Percentiles rank a stretch among this genome's conserved stretches.
Evolutionary conservation across 2,797 vertebrate species (phyloP).

Genomic region (Arctocebus calabarensis): DNA sequence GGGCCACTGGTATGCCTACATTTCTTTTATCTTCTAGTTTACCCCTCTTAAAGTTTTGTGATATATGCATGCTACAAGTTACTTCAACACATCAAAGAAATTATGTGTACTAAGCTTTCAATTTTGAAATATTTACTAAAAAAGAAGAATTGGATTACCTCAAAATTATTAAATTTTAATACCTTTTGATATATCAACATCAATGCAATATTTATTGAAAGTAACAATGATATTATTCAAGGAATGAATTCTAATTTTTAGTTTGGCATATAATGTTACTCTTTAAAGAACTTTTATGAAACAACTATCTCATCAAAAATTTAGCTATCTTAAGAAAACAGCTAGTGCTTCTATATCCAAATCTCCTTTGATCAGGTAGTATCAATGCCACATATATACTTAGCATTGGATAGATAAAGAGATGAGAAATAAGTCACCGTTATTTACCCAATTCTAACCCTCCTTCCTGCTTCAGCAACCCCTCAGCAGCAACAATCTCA

Average conservation of each 20-base stretch:
- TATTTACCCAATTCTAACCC: not conserved
- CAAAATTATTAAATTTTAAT: not conserved
- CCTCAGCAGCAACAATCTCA: not conserved
- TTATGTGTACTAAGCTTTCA: constrained; percentile 54
- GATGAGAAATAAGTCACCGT: not conserved
- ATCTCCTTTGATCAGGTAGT: not conserved
- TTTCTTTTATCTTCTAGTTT: constrained; percentile 86
- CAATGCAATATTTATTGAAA: not conserved
- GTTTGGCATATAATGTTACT: not conserved
- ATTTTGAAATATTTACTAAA: not conserved
- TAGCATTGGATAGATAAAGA: not conserved
- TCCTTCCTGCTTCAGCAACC: not conserved
- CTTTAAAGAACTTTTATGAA: not conserved
- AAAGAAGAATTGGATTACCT: not conserved
- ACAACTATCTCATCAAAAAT: not conserved
- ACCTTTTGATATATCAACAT: not conserved
- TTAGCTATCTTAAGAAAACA: not conserved
- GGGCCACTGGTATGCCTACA: constrained; percentile 82
- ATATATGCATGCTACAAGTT: constrained; percentile 89
- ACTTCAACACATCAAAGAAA: constrained; percentile 89
- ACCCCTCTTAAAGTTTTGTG: constrained; percentile 87
- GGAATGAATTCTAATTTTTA: not conserved
- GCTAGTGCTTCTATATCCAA: not conserved
- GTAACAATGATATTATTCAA: not conserved
- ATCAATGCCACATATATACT: not conserved